These are phyloP conservation scores for Oophaga pumilio DNA, from an alignment of 2,113 vertebrate species.

Conservation along the genomic window DNA sequence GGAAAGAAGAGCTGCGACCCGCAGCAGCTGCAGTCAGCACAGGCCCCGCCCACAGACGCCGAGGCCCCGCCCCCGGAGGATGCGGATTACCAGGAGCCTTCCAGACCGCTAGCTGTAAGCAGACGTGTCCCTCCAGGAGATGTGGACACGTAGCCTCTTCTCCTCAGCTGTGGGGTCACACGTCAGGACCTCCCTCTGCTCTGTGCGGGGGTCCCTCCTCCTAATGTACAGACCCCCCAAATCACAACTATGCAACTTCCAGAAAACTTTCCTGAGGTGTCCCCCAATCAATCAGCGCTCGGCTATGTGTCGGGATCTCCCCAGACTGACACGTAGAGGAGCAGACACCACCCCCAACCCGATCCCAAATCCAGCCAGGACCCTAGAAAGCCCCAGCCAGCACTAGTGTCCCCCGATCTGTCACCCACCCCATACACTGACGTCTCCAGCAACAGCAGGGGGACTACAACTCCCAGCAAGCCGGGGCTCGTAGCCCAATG, in stretches of 20 bases:
- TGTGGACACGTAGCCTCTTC: constrained; percentile 53
- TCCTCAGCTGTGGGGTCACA: background rate
- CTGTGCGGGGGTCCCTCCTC: background rate
- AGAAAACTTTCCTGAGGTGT: background rate
- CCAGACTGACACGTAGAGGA: constrained; percentile 48
- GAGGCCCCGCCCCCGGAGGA: background rate
- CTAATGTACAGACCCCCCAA: background rate
- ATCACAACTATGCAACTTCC: background rate
- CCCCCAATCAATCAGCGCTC: background rate
- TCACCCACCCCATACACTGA: background rate
- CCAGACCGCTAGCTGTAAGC: constrained; percentile 54
- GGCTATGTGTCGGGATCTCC: background rate
- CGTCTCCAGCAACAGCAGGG: background rate
- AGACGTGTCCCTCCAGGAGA: constrained; percentile 51
- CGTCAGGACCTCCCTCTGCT: background rate
- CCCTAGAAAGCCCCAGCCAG: background rate
- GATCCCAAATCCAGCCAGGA: constrained; percentile 29
- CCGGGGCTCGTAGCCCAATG: background rate
- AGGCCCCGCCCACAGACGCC: background rate
- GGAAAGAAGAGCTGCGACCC: background rate
- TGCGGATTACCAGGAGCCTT: background rate
- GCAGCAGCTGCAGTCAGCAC: too few relatives aligned
- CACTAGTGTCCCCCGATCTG: background rate
- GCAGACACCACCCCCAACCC: constrained; percentile 1
- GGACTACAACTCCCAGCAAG: background rate